These are phyloP conservation scores for Arctopsyche grandis DNA, from an alignment of 1,140 invertebrate species.

Conservation along the genomic window DNA sequence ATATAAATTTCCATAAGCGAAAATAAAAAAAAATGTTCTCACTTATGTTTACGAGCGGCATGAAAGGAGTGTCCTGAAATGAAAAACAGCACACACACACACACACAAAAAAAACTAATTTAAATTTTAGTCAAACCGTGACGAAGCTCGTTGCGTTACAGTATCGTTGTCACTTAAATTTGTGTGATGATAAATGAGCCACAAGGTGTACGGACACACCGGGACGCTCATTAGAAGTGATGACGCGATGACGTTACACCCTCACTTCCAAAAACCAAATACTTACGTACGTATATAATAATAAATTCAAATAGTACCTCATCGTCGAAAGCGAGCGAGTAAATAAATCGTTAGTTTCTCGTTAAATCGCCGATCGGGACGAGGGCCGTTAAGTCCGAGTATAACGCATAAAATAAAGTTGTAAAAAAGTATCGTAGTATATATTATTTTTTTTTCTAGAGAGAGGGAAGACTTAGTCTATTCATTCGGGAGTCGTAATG, in stretches of 20 bases:
- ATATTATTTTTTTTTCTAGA: no score
- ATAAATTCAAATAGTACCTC: background rate
- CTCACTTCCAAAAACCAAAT: background rate
- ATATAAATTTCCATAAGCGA: no score
- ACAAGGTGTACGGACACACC: background rate
- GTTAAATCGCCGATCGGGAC: slow-evolving; percentile 1
- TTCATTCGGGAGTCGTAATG: slow-evolving; percentile 50
- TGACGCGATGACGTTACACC: background rate
- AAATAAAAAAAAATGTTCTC: background rate
- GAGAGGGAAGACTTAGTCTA: slow-evolving; percentile 39
- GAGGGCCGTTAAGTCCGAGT: background rate
- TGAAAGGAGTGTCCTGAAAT: no score
- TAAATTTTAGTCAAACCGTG: background rate
- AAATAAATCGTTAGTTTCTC: slow-evolving; percentile 14
- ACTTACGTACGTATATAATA: background rate
- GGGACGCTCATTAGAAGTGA: slow-evolving; percentile 12
- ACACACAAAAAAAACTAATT: background rate
- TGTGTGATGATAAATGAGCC: slow-evolving; percentile 8
- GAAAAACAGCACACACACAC: background rate
- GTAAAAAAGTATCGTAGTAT: slow-evolving; percentile 52
- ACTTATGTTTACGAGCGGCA: background rate
- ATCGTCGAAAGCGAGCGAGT: no score
- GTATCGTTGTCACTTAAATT: slow-evolving; percentile 14
- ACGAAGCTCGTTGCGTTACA: slow-evolving; percentile 5
- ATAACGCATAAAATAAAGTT: slow-evolving; percentile 42